A percentile compares a stretch with the other conserved stretches of the same genome.
Conservation (phyloP, 2,888 invertebrate species). For the Eristalinus aeneus region DNA sequence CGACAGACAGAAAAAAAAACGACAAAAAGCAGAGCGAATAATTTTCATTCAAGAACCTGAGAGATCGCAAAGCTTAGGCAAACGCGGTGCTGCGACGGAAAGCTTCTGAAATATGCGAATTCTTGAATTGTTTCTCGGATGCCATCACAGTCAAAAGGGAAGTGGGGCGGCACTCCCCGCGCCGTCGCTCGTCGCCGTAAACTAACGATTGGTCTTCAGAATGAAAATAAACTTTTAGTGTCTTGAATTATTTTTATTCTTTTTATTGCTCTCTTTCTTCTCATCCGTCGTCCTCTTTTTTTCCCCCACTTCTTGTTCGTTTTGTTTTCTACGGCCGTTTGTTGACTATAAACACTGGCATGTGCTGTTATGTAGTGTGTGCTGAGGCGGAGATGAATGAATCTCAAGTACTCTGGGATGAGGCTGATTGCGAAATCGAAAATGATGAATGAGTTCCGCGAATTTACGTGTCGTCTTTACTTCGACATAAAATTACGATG, state of each 20-base stretch:
- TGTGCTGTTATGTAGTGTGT: conserved; percentile 16
- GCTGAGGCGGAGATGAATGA: conserved; percentile 37
- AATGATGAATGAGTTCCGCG: conserved; percentile 52
- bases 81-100: background rate
- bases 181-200: background rate
- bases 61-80: conserved; percentile 30
- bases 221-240: conserved; percentile 35
- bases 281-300: background rate
- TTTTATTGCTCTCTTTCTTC: background rate
- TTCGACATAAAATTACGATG: background rate
- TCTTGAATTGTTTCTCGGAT: conserved; percentile 18
- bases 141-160: background rate
- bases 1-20: background rate
- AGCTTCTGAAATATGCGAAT: conserved; percentile 33
- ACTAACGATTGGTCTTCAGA: conserved; percentile 6
- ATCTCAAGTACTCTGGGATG: conserved; percentile 23
- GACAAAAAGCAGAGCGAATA: conserved; percentile 15
- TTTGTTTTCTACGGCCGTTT: background rate
- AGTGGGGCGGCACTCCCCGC: too few species aligned
- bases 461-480: conserved; percentile 36
- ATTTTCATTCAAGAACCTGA: conserved; percentile 60
- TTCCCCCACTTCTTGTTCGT: background rate
- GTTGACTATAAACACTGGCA: conserved; percentile 41
- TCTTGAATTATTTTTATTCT: conserved; percentile 22
- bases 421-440: conserved; percentile 28